Evolutionary conservation across 2,797 vertebrate genomes (phyloP).

Genomic region (Ptychobarbus kaznakovi): DNA sequence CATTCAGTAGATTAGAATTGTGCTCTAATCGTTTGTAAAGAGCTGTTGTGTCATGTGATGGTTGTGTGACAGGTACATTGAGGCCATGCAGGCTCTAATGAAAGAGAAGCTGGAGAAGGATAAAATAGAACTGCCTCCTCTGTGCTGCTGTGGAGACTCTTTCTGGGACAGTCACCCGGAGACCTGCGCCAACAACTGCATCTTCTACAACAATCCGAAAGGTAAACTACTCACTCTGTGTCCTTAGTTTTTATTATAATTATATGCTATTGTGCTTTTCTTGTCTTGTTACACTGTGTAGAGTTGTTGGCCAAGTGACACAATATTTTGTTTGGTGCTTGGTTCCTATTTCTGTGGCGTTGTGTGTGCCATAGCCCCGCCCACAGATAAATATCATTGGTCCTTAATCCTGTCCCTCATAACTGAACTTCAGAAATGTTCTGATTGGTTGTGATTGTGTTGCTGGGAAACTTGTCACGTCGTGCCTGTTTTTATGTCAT

Average conservation of each 20-base stretch:
- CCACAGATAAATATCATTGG: not conserved
- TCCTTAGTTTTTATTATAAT: not conserved
- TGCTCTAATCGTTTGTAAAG: not conserved
- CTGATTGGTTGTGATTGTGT: not conserved
- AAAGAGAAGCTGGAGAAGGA: conserved; percentile 79
- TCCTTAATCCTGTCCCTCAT: not conserved
- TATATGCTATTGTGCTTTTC: not conserved
- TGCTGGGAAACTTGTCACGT: not conserved
- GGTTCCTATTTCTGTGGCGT: not conserved
- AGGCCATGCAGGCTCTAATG: conserved; percentile 79
- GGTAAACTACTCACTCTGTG: conserved; percentile 72
- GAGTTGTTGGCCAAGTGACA: not conserved
- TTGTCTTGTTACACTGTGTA: not conserved
- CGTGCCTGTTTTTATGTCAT: not conserved
- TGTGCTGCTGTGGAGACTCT: conserved; percentile 88
- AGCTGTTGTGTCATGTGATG: not conserved
- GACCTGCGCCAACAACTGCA: conserved; percentile 93
- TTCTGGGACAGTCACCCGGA: conserved; percentile 95
- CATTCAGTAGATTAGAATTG: not conserved
- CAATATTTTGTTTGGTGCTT: not conserved
- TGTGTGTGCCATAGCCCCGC: not conserved
- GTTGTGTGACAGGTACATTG: conserved; percentile 73
- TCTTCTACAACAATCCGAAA: conserved; percentile 92
- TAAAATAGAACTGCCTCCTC: conserved; percentile 81
- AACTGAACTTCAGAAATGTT: not conserved